These are phyloP conservation scores for Cryptotis parvus DNA, from an alignment of 2,113 vertebrate genomes.

Conservation along the genomic window DNA sequence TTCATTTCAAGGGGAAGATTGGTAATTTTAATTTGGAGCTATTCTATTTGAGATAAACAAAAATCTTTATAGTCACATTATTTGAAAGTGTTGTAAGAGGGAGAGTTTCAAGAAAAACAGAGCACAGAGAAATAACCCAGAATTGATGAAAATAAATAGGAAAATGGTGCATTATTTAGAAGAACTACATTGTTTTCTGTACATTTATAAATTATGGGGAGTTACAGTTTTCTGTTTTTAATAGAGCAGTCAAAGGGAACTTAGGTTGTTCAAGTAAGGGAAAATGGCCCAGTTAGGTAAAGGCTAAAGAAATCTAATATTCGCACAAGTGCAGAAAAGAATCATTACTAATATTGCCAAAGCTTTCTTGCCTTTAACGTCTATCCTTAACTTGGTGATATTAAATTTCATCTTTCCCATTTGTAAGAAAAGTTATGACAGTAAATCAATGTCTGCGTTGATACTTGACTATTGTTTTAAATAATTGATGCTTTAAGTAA, in stretches of 20 bases:
- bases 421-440: slow-evolving; percentile 7
- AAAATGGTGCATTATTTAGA: not conserved
- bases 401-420: not conserved
- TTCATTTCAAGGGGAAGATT: not conserved
- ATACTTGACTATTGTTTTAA: slow-evolving; percentile 47
- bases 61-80: not conserved
- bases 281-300: not conserved
- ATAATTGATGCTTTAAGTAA: slow-evolving; percentile 21
- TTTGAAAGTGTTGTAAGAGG: not conserved
- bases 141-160: not conserved
- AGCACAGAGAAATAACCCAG: not conserved
- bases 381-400: not conserved
- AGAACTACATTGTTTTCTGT: not conserved
- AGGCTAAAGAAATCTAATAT: not conserved
- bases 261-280: not conserved
- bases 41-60: not conserved
- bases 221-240: slow-evolving; percentile 23
- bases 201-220: not conserved
- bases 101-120: not conserved
- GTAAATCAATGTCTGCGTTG: slow-evolving; percentile 1
- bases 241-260: too few species aligned
- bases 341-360: not conserved
- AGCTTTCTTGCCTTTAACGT: slow-evolving; percentile 36
- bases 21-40: not conserved
- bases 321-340: not conserved